Conservation (phyloP, 2,888 invertebrate species). For the Scaptomyza caliginosa region DNA sequence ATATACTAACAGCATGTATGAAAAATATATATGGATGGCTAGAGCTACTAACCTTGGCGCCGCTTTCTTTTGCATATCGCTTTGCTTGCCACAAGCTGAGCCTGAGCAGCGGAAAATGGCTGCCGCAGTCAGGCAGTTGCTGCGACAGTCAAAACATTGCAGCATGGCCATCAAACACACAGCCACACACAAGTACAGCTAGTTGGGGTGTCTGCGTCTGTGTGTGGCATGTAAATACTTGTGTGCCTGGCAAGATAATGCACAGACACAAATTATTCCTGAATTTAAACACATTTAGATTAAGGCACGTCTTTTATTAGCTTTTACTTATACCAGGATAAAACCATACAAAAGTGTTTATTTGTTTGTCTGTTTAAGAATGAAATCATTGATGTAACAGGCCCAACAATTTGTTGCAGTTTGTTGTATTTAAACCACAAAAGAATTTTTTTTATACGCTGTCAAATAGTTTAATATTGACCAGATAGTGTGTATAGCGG, state of each 20-base stretch:
- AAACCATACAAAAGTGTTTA: no score
- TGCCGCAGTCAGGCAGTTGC: constrained; percentile 34
- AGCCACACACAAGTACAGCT: constrained; percentile 22
- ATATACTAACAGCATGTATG: constrained; percentile 29
- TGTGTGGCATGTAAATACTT: constrained; percentile 56
- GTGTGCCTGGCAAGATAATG: constrained; percentile 43
- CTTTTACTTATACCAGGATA: no score
- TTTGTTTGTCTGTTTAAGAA: no score
- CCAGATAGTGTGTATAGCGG: neutral
- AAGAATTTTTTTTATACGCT: no score
- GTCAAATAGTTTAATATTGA: no score
- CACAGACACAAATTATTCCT: constrained; percentile 42
- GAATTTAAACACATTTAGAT: neutral
- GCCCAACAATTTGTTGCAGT: neutral
- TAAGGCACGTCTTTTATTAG: neutral
- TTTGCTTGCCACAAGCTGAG: constrained; percentile 9
- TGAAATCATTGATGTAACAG: no score
- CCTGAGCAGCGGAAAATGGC: constrained; percentile 4
- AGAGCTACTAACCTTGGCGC: constrained; percentile 67
- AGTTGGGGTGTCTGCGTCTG: constrained; percentile 9
- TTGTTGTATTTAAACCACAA: no score
- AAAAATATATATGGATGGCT: constrained; percentile 34
- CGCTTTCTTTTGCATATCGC: constrained; percentile 51
- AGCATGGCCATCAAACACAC: constrained; percentile 17
- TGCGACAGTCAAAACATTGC: constrained; percentile 49